Evolutionary conservation across 64 coral and sea anemone genomes (phyloP), one percentile per base, ranked within the genome.

Genomic region (Stylophora pistillata): DNA sequence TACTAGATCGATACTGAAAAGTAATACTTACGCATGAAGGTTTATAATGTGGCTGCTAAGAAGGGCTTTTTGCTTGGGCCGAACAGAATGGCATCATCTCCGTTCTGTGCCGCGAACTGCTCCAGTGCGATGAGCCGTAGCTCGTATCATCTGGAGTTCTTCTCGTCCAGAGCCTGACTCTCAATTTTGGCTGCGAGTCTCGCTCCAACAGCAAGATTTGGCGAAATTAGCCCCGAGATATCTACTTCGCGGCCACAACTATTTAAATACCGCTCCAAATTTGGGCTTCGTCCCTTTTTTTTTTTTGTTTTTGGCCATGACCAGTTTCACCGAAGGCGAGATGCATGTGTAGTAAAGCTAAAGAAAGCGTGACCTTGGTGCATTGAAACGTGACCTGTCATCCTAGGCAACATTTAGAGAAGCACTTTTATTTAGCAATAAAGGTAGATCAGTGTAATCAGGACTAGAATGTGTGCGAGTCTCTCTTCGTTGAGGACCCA

Each of bases 211-310:
- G 81, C 13, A 63, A 85, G 81, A 66, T 85, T 66, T 30, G 57
- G 58, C 16, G 81, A 0, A 14, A 85, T 41, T 15, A 66, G 30
- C 13, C 10, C 10, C 13, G 27, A 18, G 5, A 85, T 66, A 17
- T 85, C 81, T 4, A 34, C 28, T 12, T 85, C 81, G 15, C 81
- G 27, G 13, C 81, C 81, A 32, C 27, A 85, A 33, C 27, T 17
- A 13, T 47, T 37, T 69, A 64, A 28, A 23, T 66, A 66, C 2
- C 60, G 58, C 30, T 37, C 61, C 10, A 85, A 60, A 69, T 85
- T 85, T 23, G 81, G 28, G 34, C 81, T 85, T 32, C 81, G 81
- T 11, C 81, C 81, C 63, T 85, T 85, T 16, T 57, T n/a, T 69
- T 32, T 69, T 82, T 15, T 62, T 61, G 26, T 28, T 72, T 30